These are phyloP conservation scores for Falco cherrug DNA, from an alignment of 2,797 vertebrate species.

Conservation along the genomic window DNA sequence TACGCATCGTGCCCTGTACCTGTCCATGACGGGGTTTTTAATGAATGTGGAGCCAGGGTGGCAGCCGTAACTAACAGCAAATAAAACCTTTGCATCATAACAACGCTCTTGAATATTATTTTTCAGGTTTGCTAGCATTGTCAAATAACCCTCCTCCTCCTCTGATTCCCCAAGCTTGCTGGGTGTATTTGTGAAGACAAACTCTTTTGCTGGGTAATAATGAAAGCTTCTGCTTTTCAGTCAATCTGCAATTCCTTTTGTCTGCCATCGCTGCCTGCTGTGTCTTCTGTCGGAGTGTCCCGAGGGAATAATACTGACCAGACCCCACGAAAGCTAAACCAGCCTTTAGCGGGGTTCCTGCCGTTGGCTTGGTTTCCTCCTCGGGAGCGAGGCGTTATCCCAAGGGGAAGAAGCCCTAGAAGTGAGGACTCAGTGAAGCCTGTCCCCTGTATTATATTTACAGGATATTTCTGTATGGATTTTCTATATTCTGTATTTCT, in stretches of 20 bases:
- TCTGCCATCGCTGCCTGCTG: background rate
- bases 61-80: background rate
- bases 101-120: slow-evolving; percentile 25
- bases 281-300: background rate
- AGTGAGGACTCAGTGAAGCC: background rate
- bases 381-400: background rate
- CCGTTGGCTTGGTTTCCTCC: background rate
- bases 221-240: slow-evolving; percentile 51
- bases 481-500: background rate
- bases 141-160: slow-evolving; percentile 2
- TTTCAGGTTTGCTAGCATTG: slow-evolving; percentile 60
- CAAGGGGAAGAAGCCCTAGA: background rate
- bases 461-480: too few relatives aligned
- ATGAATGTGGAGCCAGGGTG: background rate
- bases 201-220: slow-evolving; percentile 17
- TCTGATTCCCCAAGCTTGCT: slow-evolving; percentile 17
- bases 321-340: background rate
- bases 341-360: background rate
- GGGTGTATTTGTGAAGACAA: slow-evolving; percentile 43
- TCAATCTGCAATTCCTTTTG: slow-evolving; percentile 9
- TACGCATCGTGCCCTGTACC: background rate
- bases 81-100: slow-evolving; percentile 15
- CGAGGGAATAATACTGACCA: background rate
- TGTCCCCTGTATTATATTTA: background rate
- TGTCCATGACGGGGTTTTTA: fast-evolving